Base-by-base conservation (phyloP, 1,140 invertebrate genomes). In the Macrobrachium rosenbergii region DNA sequence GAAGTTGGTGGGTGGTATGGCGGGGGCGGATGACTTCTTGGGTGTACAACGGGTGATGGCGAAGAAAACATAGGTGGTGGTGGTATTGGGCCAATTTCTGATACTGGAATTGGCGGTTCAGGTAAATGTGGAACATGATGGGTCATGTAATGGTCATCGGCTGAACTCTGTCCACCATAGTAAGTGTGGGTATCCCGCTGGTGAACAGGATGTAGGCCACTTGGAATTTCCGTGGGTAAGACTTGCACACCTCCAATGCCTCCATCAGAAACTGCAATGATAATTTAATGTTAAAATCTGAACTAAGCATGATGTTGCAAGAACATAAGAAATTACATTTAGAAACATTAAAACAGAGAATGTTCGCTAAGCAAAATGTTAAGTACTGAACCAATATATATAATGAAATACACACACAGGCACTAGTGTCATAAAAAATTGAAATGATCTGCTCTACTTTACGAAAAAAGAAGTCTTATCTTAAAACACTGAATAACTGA, bases 11-110 rank as follows among this genome's bases (percentile, higher is more conserved):
- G 89, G 69, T 90, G 89, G 45, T 90, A 90, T 16, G 89, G 87
- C 92, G 89, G 92, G 90, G 93, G 92, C 83, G 92, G 93, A 87
- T 93, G 93, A 83, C 92, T 92, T 83, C 84, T 64, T 2, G 93
- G 93, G 77, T 94, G 91, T 90, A 95, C 92, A 88, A 95, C 95
- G 72, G 96, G 96, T 92, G 95, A 96, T 52, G 96, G 96, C 83
- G 96, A 96, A 92, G 96, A 97, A 93, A 98, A 98, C 97, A 98
- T 98, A 82, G 97, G 97, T 82, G 97, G 97, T 89, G 97, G 97
- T 91, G 97, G 97, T 92, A 98, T 98, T 69, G 96, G 97, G 60
- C 97, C 97, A 91, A 98, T 98, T 91, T 98, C 97, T 82, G 96
- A 97, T 19, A 98, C 92, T 16, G 96, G 96, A 90, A 98, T 97